These are phyloP conservation scores for Thalassaphorura encarpata DNA, from an alignment of 1,140 invertebrate species.

Conservation along the genomic window DNA sequence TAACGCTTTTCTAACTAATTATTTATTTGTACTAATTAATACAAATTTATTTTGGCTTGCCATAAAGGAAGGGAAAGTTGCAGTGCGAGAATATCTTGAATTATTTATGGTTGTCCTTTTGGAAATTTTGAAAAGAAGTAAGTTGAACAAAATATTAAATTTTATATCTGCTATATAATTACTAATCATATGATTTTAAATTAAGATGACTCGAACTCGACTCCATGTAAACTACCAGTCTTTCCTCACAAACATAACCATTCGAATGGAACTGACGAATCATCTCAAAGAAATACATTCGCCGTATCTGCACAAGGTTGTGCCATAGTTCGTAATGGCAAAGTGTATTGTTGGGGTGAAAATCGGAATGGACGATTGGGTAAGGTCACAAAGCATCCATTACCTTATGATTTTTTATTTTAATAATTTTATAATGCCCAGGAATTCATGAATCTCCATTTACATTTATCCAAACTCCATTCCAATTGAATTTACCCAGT, in stretches of 20 bases:
- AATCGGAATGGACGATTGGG: slow-evolving; percentile 24
- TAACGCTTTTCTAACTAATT: too few relatives aligned
- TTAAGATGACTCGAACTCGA: not conserved
- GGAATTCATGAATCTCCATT: not conserved
- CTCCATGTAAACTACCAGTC: slow-evolving; percentile 5
- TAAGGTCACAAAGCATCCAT: not conserved
- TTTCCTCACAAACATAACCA: slow-evolving; percentile 14
- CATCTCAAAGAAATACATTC: slow-evolving; percentile 8
- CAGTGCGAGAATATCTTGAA: slow-evolving; percentile 18
- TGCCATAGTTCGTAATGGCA: slow-evolving; percentile 24
- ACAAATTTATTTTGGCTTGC: too few relatives aligned
- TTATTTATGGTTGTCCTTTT: slow-evolving; percentile 27
- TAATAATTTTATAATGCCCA: not conserved
- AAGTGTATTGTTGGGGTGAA: slow-evolving; percentile 29
- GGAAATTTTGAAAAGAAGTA: slow-evolving; percentile 22
- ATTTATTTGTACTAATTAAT: too few relatives aligned
- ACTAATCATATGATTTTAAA: not conserved
- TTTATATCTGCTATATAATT: not conserved
- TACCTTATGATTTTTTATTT: not conserved
- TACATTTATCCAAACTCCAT: slow-evolving; percentile 15
- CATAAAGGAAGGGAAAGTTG: slow-evolving; percentile 12
- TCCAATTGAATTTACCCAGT: slow-evolving; percentile 12
- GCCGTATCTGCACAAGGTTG: slow-evolving; percentile 18
- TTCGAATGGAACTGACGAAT: slow-evolving; percentile 12
- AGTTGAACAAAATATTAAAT: not conserved